A percentile compares a stretch with the other conserved stretches of the same genome.
phyloP scores from a whole-genome alignment of 2,113 vertebrate genomes.

The Passer domesticus region DNA sequence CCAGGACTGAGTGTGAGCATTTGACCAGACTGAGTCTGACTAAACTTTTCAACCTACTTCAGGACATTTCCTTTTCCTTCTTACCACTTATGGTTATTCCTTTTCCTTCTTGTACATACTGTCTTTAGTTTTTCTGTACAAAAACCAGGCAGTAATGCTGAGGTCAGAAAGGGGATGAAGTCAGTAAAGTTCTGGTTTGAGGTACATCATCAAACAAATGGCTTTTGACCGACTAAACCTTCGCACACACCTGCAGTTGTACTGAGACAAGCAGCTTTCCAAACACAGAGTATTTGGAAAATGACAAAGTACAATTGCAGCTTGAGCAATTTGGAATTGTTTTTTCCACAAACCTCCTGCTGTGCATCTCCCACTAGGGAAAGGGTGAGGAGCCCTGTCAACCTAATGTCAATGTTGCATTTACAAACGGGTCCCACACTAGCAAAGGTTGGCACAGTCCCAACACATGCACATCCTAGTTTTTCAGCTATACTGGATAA shows the following conservation, averaged over 20 bases:
- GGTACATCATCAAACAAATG: neutral
- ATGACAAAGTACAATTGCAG: neutral
- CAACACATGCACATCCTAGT: neutral
- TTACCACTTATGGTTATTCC: neutral
- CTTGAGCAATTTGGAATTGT: neutral
- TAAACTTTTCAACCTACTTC: neutral
- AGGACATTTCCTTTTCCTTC: neutral
- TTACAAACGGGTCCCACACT: neutral
- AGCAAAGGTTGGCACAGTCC: neutral
- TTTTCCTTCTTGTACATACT: neutral
- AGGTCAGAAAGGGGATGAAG: neutral
- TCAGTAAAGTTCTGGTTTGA: neutral
- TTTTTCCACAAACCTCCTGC: neutral
- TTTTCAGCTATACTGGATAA: neutral
- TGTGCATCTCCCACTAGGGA: neutral
- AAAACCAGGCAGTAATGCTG: neutral
- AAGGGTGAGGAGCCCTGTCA: neutral
- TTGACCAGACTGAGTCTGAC: neutral
- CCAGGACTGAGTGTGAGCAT: neutral
- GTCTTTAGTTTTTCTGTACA: neutral
- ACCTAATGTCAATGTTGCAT: neutral
- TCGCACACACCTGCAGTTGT: neutral
- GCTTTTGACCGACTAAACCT: neutral
- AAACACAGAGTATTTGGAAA: neutral
- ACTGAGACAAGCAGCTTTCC: rapidly evolving